These are phyloP conservation scores for Mirounga angustirostris DNA, from an alignment of 2,113 vertebrate genomes.

Conservation along the genomic window DNA sequence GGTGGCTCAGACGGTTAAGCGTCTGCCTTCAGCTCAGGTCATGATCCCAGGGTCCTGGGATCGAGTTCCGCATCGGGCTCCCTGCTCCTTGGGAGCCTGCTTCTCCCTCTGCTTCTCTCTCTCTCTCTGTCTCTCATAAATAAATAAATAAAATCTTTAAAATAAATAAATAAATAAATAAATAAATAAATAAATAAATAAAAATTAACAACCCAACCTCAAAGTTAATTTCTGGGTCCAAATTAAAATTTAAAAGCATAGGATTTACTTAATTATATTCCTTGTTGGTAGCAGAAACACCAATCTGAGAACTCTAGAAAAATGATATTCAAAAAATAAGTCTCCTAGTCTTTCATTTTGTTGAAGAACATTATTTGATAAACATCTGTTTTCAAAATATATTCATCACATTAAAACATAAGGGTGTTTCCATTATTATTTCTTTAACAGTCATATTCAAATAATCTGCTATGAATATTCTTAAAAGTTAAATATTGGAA, in stretches of 20 bases:
- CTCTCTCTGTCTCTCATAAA: no score
- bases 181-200: neutral
- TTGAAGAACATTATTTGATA: constrained; percentile 18
- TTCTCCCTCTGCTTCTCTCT: no score
- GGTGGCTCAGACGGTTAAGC: no score
- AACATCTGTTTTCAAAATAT: neutral
- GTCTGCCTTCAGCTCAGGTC: no score
- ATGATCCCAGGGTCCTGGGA: no score
- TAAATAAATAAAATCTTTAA: no score
- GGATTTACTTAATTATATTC: neutral
- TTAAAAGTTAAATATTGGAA: constrained; percentile 10
- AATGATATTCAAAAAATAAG: neutral
- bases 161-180: no score
- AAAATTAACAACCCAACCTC: neutral
- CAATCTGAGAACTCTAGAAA: neutral
- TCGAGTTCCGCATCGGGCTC: no score
- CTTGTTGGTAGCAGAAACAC: neutral
- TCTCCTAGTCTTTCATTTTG: neutral
- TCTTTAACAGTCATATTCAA: neutral
- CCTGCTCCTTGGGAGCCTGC: no score
- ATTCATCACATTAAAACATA: neutral
- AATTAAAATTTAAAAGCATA: neutral
- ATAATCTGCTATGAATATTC: neutral
- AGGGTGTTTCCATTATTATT: neutral
- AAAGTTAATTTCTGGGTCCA: neutral